Conservation (phyloP, 2,888 invertebrate genomes). For the Amphiduros pacificus region DNA sequence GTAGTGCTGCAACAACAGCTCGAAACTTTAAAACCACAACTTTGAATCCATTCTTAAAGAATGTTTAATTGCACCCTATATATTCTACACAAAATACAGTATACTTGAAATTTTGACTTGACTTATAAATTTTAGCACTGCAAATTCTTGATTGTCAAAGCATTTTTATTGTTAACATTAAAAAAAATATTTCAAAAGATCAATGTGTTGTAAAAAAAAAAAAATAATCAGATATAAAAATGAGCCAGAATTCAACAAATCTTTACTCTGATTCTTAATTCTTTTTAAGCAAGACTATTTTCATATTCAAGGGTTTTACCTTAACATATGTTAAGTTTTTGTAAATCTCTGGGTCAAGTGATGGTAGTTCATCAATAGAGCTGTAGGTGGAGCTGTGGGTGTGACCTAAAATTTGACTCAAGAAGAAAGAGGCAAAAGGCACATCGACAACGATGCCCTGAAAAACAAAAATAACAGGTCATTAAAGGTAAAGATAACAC, state of each 20-base stretch:
- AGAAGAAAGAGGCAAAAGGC: conserved; percentile 97
- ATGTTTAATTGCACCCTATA: no score
- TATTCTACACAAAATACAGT: not conserved
- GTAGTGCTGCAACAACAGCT: conserved; percentile 57
- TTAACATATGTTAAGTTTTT: conserved; percentile 94
- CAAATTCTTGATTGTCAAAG: no score
- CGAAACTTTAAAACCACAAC: no score
- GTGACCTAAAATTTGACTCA: conserved; percentile 92
- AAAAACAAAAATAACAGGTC: no score
- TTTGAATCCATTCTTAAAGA: no score
- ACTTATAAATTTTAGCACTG: not conserved
- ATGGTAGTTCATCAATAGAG: conserved; percentile 96
- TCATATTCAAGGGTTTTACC: conserved; percentile 43
- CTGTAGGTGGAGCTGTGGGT: conserved; percentile 92
- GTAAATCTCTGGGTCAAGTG: conserved; percentile 93
- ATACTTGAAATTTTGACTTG: not conserved
- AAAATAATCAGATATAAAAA: not conserved
- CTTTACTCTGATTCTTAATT: not conserved
- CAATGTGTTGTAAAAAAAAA: not conserved
- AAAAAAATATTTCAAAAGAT: no score
- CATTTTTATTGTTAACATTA: no score
- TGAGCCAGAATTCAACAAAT: not conserved
- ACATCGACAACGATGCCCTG: conserved; percentile 97
- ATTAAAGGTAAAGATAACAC: no score
- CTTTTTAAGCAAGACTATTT: not conserved